Percentiles rank a stretch among this genome's conserved stretches.
Evolutionary conservation across 92 coral and sea anemone species (phyloP).

Genomic region (Isaurus tuberculatus): DNA sequence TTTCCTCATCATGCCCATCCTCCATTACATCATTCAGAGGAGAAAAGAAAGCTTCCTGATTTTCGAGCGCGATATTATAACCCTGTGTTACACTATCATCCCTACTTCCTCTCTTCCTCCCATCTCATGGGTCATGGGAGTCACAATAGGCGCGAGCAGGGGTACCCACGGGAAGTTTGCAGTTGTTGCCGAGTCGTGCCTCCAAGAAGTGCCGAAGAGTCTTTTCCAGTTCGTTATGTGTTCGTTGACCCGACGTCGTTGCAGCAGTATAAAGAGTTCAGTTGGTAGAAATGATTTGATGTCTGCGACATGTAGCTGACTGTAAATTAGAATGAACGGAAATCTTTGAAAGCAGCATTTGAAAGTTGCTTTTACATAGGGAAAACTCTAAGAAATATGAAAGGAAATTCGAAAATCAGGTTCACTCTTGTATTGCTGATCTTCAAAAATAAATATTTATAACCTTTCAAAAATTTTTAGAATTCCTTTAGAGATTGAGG

Average conservation of each 20-base stretch:
- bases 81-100: slow-evolving; percentile 27
- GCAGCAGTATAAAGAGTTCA: slow-evolving; percentile 48
- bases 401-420: no score
- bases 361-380: no score
- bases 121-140: background rate
- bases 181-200: slow-evolving; percentile 44
- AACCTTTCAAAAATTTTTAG: no score
- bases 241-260: slow-evolving; percentile 35
- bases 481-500: no score
- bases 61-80: slow-evolving; percentile 20
- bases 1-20: slow-evolving; percentile 16
- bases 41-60: slow-evolving; percentile 4
- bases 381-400: no score
- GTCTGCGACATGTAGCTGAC: no score
- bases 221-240: slow-evolving; percentile 9
- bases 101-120: slow-evolving; percentile 28
- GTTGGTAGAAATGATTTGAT: slow-evolving; percentile 40
- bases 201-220: slow-evolving; percentile 16
- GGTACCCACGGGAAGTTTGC: slow-evolving; percentile 40
- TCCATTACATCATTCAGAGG: slow-evolving; percentile 16
- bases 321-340: no score
- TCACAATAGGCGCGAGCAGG: slow-evolving; percentile 16
- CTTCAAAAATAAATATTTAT: no score
- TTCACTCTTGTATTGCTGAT: no score
- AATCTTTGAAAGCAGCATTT: no score